Percentiles rank a stretch among this genome's conserved stretches.
Evolutionary conservation across 1,140 invertebrate species (phyloP).

Genomic region (Aethina tumida): DNA sequence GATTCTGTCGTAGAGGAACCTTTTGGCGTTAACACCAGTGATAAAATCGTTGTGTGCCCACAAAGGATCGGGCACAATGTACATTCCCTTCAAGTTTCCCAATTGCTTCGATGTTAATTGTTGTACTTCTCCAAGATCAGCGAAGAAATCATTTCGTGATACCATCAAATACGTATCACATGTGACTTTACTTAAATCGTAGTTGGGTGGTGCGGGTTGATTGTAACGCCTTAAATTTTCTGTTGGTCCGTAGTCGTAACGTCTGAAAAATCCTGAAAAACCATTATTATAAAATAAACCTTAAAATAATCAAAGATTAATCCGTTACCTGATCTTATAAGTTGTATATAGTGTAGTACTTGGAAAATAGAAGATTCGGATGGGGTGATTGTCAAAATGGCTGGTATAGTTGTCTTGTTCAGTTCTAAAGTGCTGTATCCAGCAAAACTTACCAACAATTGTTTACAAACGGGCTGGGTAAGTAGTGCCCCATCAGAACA

Average conservation of each 20-base stretch:
- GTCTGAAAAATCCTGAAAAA: slow-evolving; percentile 14
- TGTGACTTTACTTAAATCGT: slow-evolving; percentile 8
- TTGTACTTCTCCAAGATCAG: slow-evolving; percentile 21
- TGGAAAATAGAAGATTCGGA: slow-evolving; percentile 14
- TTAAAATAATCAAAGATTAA: too few relatives aligned
- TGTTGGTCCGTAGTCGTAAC: slow-evolving; percentile 18
- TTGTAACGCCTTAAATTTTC: slow-evolving; percentile 12
- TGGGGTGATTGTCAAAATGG: slow-evolving; percentile 58
- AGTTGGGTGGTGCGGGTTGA: slow-evolving; percentile 11
- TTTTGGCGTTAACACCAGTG: slow-evolving; percentile 12
- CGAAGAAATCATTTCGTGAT: slow-evolving; percentile 14
- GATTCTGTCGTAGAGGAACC: slow-evolving; percentile 21
- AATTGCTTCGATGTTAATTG: slow-evolving; percentile 34
- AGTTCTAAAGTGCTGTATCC: slow-evolving; percentile 45
- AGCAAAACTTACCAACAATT: slow-evolving; percentile 46
- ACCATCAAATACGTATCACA: slow-evolving; percentile 33
- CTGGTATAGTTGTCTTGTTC: slow-evolving; percentile 53
- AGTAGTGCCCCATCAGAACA: slow-evolving; percentile 45
- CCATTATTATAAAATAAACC: slow-evolving; percentile 4
- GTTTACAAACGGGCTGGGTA: slow-evolving; percentile 42
- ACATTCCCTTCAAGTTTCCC: slow-evolving; percentile 27
- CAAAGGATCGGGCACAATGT: slow-evolving; percentile 9
- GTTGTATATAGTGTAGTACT: slow-evolving; percentile 11
- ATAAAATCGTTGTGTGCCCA: slow-evolving; percentile 21
- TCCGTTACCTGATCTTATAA: slow-evolving; percentile 14